Conservation (phyloP, 1,140 invertebrate species). For the Asbolus verrucosus region DNA sequence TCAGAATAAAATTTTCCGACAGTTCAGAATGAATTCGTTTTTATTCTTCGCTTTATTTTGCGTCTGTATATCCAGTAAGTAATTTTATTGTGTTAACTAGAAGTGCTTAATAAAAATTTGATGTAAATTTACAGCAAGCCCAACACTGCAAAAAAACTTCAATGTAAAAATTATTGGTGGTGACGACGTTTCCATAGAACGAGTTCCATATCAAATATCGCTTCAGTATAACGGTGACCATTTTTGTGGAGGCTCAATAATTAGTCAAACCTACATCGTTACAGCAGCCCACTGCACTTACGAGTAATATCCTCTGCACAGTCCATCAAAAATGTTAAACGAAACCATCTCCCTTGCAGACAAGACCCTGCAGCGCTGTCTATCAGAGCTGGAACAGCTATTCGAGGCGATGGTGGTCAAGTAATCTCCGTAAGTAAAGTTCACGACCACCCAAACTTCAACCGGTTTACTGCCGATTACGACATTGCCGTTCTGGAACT, state of each 20-base stretch:
- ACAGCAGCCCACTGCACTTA: conserved; percentile 75
- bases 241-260: conserved; percentile 74
- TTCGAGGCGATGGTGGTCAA: conserved; percentile 18
- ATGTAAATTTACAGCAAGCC: no score
- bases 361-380: not conserved
- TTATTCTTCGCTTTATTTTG: no score
- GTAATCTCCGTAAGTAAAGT: conserved; percentile 30
- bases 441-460: conserved; percentile 28
- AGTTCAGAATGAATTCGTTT: no score
- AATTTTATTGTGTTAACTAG: no score
- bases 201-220: conserved; percentile 73
- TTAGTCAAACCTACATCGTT: conserved; percentile 69
- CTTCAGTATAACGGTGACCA: conserved; percentile 67
- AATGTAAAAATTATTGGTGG: conserved; percentile 75
- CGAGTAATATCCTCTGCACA: conserved; percentile 47
- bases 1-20: no score
- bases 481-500: conserved; percentile 44
- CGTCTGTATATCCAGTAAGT: no score
- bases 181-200: conserved; percentile 67
- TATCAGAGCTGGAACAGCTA: conserved; percentile 34
- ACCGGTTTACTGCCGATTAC: conserved; percentile 12
- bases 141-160: no score
- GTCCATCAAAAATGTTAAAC: not conserved
- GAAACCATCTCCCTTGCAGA: not conserved
- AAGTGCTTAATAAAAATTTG: no score